These are phyloP conservation scores for Eupithecia vulgata DNA, from an alignment of 2,888 invertebrate species.

Conservation along the genomic window DNA sequence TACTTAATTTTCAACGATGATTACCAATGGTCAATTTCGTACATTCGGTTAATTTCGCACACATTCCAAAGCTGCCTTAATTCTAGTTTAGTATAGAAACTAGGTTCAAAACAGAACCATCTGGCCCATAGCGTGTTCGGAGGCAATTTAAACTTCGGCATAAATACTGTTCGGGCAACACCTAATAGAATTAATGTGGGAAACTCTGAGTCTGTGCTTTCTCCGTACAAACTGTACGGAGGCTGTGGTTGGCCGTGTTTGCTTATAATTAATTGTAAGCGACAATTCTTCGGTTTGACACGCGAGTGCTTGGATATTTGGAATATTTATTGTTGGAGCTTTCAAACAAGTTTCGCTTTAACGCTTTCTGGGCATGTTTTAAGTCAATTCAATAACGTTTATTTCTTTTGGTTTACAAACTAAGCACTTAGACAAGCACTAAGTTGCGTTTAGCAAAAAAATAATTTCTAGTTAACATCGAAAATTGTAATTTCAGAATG, in stretches of 20 bases:
- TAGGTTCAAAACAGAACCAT: slow-evolving; percentile 20
- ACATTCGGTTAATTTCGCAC: too few relatives aligned
- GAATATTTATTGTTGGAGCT: not conserved
- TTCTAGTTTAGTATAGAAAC: not conserved
- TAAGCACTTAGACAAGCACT: too few relatives aligned
- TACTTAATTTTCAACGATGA: too few relatives aligned
- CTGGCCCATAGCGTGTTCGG: slow-evolving; percentile 55
- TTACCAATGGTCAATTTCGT: too few relatives aligned
- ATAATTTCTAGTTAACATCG: too few relatives aligned
- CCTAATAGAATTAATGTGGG: slow-evolving; percentile 55
- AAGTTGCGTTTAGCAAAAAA: too few relatives aligned
- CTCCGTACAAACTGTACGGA: not conserved
- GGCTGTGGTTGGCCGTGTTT: slow-evolving; percentile 21
- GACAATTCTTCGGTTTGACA: slow-evolving; percentile 28
- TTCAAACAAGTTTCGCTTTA: not conserved
- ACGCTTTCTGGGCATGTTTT: too few relatives aligned
- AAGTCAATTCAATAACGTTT: too few relatives aligned
- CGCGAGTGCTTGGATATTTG: slow-evolving; percentile 5
- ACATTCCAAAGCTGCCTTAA: not conserved
- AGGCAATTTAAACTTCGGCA: slow-evolving; percentile 55
- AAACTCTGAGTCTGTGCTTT: slow-evolving; percentile 34
- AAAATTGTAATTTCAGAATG: too few relatives aligned
- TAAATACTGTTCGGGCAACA: slow-evolving; percentile 43
- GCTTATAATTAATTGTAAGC: slow-evolving; percentile 28
- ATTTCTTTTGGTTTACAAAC: too few relatives aligned